These are phyloP conservation scores for Eudemis profundana DNA, from an alignment of 2,888 invertebrate genomes.

Conservation along the genomic window DNA sequence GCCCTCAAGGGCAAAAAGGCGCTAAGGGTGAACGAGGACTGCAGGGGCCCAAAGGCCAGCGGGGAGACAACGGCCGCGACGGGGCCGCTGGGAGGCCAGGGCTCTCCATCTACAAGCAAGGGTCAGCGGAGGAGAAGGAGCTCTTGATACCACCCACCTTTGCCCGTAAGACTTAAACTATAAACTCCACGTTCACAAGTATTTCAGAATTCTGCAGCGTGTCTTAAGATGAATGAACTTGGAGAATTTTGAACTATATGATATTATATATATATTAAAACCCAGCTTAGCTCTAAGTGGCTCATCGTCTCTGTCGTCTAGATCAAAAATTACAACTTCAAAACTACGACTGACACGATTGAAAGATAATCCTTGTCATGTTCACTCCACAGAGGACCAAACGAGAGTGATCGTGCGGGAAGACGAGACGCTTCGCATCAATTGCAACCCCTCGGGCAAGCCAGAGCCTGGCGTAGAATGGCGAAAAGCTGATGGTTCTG, in stretches of 20 bases:
- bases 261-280: too few relatives aligned
- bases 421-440: constrained; percentile 92
- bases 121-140: constrained; percentile 83
- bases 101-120: constrained; percentile 91
- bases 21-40: constrained; percentile 89
- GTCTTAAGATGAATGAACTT: too few relatives aligned
- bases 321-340: too few relatives aligned
- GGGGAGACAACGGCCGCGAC: constrained; percentile 90
- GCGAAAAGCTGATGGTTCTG: constrained; percentile 87
- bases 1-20: constrained; percentile 90
- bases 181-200: too few relatives aligned
- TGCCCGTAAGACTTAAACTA: constrained; percentile 77
- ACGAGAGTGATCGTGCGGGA: constrained; percentile 90
- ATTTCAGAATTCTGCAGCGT: neutral
- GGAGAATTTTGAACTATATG: too few relatives aligned
- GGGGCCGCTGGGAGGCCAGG: constrained; percentile 93
- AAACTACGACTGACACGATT: too few relatives aligned
- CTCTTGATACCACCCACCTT: constrained; percentile 95
- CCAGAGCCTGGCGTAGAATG: constrained; percentile 93
- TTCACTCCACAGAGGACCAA: constrained; percentile 68
- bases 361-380: too few relatives aligned
- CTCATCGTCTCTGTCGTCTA: too few relatives aligned
- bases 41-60: constrained; percentile 88
- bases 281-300: too few relatives aligned
- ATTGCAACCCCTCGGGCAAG: constrained; percentile 91